These are phyloP conservation scores for Eriosoma lanigerum DNA, from an alignment of 1,140 invertebrate species.

Conservation along the genomic window DNA sequence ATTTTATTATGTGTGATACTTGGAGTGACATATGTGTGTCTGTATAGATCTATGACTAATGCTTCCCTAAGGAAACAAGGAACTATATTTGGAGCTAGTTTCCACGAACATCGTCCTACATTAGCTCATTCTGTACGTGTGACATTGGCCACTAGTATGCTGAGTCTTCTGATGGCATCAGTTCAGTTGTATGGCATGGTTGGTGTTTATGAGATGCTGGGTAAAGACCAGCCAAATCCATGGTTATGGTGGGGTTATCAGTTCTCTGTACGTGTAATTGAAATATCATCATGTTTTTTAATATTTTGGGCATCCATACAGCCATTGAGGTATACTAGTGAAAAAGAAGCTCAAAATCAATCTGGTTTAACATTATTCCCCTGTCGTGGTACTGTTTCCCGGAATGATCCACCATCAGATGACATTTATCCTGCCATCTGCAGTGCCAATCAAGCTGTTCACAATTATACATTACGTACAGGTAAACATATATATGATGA, in stretches of 20 bases:
- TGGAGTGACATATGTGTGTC: constrained; percentile 79
- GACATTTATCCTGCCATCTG: constrained; percentile 79
- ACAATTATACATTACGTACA: constrained; percentile 77
- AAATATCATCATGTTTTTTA: constrained; percentile 78
- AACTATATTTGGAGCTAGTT: constrained; percentile 58
- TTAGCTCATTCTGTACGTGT: constrained; percentile 76
- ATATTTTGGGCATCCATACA: constrained; percentile 75
- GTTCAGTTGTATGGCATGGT: constrained; percentile 83
- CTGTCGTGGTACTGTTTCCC: constrained; percentile 60
- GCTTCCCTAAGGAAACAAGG: constrained; percentile 59
- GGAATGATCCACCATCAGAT: constrained; percentile 57
- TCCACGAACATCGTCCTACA: constrained; percentile 59
- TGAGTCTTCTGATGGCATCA: constrained; percentile 77
- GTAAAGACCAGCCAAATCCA: constrained; percentile 61
- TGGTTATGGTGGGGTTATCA: constrained; percentile 91
- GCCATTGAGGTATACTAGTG: constrained; percentile 58
- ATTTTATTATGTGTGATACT: constrained; percentile 76
- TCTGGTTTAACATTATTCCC: constrained; percentile 74
- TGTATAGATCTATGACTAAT: constrained; percentile 65
- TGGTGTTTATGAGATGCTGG: constrained; percentile 65
- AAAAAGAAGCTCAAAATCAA: constrained; percentile 59
- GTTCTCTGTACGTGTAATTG: constrained; percentile 77
- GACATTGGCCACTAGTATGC: constrained; percentile 77
- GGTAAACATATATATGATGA: constrained; percentile 76
- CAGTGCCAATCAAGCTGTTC: constrained; percentile 79